Conservation (phyloP, 1,140 invertebrate genomes). For the Drosophila rhopaloa region DNA sequence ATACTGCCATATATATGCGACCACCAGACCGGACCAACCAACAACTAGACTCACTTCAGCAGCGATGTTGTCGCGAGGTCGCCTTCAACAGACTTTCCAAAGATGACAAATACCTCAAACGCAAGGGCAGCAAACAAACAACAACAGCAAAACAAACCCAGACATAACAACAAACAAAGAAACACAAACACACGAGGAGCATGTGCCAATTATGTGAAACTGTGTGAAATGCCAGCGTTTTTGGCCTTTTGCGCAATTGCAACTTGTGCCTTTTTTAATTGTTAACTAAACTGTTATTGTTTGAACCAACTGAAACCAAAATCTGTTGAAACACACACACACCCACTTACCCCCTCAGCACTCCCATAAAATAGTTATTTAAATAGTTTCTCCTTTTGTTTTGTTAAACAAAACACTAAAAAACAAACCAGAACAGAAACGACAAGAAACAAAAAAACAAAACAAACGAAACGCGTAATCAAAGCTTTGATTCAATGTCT, state of each 20-base stretch:
- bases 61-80: constrained; percentile 52
- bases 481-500: constrained; percentile 81
- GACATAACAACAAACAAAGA: constrained; percentile 42
- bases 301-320: constrained; percentile 80
- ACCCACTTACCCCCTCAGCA: constrained; percentile 15
- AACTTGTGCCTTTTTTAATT: constrained; percentile 83
- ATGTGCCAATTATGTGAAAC: constrained; percentile 79
- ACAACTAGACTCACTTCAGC: constrained; percentile 34
- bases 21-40: constrained; percentile 62
- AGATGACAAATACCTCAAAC: constrained; percentile 83
- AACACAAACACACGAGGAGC: constrained; percentile 48
- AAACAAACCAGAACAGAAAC: constrained; percentile 58
- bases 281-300: constrained; percentile 81
- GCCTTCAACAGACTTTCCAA: constrained; percentile 79
- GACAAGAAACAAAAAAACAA: constrained; percentile 47
- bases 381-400: constrained; percentile 78
- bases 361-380: constrained; percentile 73
- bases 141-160: constrained; percentile 35
- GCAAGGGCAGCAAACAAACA: constrained; percentile 66
- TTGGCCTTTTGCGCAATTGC: constrained; percentile 75
- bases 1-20: constrained; percentile 13
- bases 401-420: constrained; percentile 81
- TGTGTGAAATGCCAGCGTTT: constrained; percentile 76
- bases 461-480: constrained; percentile 66
- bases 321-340: constrained; percentile 73